These are phyloP conservation scores for Rhogogaster chlorosoma DNA, from an alignment of 2,888 invertebrate species.

Conservation along the genomic window DNA sequence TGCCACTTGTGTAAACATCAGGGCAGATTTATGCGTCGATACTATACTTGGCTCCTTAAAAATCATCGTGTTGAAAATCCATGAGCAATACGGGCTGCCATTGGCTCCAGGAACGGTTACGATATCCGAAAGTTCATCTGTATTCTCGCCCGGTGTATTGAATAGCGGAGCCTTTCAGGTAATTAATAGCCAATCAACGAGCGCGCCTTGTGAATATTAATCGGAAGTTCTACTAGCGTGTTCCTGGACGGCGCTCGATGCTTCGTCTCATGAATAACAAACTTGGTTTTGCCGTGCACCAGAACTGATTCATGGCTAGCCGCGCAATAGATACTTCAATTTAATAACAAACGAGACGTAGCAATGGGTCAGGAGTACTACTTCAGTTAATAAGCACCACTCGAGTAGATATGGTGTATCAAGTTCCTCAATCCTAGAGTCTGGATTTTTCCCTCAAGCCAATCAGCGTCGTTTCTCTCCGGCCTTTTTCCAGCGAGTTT, in stretches of 20 bases:
- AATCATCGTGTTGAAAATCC: slow-evolving; percentile 43
- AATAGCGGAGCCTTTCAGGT: slow-evolving; percentile 62
- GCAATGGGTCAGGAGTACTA: slow-evolving; percentile 47
- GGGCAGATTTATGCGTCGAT: slow-evolving; percentile 37
- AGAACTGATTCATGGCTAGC: slow-evolving; percentile 45
- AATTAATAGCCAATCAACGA: slow-evolving; percentile 75
- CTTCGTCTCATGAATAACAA: slow-evolving; percentile 51
- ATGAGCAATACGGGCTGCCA: neutral
- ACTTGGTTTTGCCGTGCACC: slow-evolving; percentile 30
- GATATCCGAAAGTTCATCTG: slow-evolving; percentile 70
- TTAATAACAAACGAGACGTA: slow-evolving; percentile 49
- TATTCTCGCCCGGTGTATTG: slow-evolving; percentile 71
- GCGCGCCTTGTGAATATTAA: slow-evolving; percentile 71
- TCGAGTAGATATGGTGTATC: neutral
- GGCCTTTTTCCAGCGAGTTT: neutral
- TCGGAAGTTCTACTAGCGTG: slow-evolving; percentile 59
- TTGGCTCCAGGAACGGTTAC: slow-evolving; percentile 46
- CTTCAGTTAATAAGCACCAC: slow-evolving; percentile 32
- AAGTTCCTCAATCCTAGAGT: slow-evolving; percentile 14
- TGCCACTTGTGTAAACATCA: slow-evolving; percentile 50
- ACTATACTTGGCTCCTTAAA: neutral
- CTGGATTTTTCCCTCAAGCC: neutral
- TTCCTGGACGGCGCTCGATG: slow-evolving; percentile 13
- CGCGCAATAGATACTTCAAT: slow-evolving; percentile 49
- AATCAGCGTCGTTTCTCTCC: neutral